Conservation (phyloP, 2,113 vertebrate species). For the Prinia subflava region DNA sequence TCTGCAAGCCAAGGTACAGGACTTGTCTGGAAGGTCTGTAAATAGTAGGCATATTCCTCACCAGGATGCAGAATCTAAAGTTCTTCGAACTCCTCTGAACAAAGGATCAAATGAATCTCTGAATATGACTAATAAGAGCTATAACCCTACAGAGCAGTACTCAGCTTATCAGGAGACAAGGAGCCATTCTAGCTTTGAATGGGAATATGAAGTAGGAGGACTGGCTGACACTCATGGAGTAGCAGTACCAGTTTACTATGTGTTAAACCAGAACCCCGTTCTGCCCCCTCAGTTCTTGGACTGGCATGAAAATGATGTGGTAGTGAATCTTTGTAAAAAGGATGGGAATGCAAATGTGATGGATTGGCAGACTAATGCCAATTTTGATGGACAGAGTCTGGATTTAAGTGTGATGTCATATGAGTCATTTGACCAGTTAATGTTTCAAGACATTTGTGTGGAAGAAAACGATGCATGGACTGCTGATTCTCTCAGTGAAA, state of each 20-base stretch:
- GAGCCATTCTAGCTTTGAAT: conserved; percentile 59
- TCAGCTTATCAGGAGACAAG: conserved; percentile 59
- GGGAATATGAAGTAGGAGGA: conserved; percentile 57
- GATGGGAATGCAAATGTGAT: conserved; percentile 67
- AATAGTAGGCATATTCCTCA: background rate
- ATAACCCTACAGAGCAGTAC: background rate
- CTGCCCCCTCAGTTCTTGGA: conserved; percentile 33
- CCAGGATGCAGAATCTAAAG: background rate
- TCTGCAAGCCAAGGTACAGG: conserved; percentile 23
- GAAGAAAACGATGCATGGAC: conserved; percentile 77
- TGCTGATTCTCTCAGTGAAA: conserved; percentile 72
- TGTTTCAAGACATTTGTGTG: conserved; percentile 80
- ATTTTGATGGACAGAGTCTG: conserved; percentile 70
- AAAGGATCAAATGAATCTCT: conserved; percentile 47
- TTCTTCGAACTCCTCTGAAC: background rate
- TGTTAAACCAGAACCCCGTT: conserved; percentile 64
- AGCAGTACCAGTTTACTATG: conserved; percentile 50
- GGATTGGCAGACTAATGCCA: conserved; percentile 72
- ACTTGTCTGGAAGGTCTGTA: conserved; percentile 44
- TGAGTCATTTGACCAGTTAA: conserved; percentile 72
- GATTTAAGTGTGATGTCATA: conserved; percentile 58
- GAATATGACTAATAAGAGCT: conserved; percentile 23
- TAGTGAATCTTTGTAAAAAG: conserved; percentile 75
- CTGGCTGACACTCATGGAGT: conserved; percentile 3
- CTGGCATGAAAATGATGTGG: conserved; percentile 56